Evolutionary conservation across 2,888 invertebrate species (phyloP), one percentile per base, ranked within the genome.

Genomic region (Drosophila bunnanda): DNA sequence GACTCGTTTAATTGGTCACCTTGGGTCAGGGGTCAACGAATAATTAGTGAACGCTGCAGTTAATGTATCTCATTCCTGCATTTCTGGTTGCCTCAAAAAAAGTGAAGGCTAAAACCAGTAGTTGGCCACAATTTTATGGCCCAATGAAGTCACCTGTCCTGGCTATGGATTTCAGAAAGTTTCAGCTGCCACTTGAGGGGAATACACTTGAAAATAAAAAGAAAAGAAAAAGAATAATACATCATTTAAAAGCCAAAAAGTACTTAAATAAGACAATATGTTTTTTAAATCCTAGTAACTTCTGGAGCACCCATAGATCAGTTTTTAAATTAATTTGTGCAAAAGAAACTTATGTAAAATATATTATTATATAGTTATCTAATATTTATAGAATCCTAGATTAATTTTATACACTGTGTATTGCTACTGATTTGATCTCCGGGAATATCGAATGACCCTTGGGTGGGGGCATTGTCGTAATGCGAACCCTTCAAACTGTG

Each of bases 401-500:
- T 12, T 17, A 13, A 17, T 20, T 50, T 34, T 25, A 13, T 10
- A 15, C 15, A 25, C 25, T 57, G 52, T 44, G 2, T 17, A 4
- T 9, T 39, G 2, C 34, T 25, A 57, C 25, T 32, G 57, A 57
- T 52, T 52, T 52, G 25, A 65, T 36, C 38, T 43, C 28, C 20
- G 10, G 6, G 36, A 44, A 44, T 62, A 71, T 77, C 56, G 22
- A 60, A 39, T 79, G 48, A 30, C 70, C 34, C 60, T 6, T 46
- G 2, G 25, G 17, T 17, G 48, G 54, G 38, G 54, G 38, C 22
- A 39, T 30, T 46, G 46, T 50, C 34, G 46, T 38, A 41, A 28
- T 34, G 38, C 34, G 25, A 36, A 28, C 48, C 32, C 28, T 15
- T 8, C 22, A 57, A 76, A 73, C 56, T 75, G 67, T 75, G 75